These are phyloP conservation scores for Bradypus variegatus DNA, from an alignment of 2,797 vertebrate species.

Conservation along the genomic window DNA sequence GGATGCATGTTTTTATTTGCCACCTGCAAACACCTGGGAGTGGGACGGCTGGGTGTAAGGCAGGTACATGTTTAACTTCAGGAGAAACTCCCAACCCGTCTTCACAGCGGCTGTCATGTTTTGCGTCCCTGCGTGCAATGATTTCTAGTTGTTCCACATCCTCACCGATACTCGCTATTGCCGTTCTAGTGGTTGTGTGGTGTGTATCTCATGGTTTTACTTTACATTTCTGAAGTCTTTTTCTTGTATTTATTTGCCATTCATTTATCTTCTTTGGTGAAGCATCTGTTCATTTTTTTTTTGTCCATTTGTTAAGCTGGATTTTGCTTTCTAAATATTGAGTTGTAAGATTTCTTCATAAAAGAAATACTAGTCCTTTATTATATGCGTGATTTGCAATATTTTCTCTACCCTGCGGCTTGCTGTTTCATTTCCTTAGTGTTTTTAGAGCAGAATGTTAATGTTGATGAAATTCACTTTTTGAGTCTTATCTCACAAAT, in stretches of 20 bases:
- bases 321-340: neutral
- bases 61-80: too few species aligned
- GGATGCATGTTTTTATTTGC: too few species aligned
- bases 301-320: neutral
- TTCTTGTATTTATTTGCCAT: slow-evolving; percentile 25
- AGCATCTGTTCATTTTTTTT: neutral
- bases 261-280: neutral
- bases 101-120: neutral
- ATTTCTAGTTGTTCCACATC: neutral
- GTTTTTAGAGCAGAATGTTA: neutral
- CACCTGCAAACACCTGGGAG: too few species aligned
- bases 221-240: slow-evolving; percentile 26
- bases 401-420: neutral
- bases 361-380: neutral
- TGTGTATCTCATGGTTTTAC: neutral
- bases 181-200: neutral
- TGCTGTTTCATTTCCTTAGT: neutral
- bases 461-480: slow-evolving; percentile 13
- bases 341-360: neutral
- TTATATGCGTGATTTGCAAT: neutral
- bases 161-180: fast-evolving
- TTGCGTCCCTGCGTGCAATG: neutral
- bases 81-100: neutral
- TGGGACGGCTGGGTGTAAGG: too few species aligned
- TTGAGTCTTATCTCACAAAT: neutral